Base-by-base conservation (phyloP, 2,113 vertebrate genomes). In the Eudyptes chrysolophus region DNA sequence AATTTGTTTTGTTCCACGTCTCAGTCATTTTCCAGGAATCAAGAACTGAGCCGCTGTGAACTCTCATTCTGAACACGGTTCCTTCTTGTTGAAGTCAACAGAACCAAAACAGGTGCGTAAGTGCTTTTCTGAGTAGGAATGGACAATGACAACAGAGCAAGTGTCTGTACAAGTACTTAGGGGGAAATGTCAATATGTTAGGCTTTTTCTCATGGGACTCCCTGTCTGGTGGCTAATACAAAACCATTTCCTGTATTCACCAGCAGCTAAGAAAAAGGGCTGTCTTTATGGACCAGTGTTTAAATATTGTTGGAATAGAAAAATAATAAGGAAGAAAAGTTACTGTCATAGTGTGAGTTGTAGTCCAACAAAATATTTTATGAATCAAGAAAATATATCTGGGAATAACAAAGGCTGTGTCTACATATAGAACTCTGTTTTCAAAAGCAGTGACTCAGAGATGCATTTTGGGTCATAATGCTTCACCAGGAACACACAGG, bases 31-130 rank as follows among this genome's bases (percentile, higher is more conserved):
- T 77, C 13, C 25, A 49, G 36, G 32, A 76, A 66, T 65, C 30
- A 54, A 55, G 34, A 92, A 14, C 30, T 13, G 38, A 86, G 16
- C 16, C 78, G 24, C 38, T 83, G 52, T 83, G 44, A 79, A 79
- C 24, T 86, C 60, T 58, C 25, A 85, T 18, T 16, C 26, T 58
- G 32, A 68, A 54, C 54, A 38, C 44, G 7, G 17, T 13, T 78
- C 30, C 5, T 58, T 81, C 38, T 30, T 58, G 20, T 60, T 64
- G 69, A 89, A 78, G 70, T 54, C 42, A 64, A 54, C 42, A 86
- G 60, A 51, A 58, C 11, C 0, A 1, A 86, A 85, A 40, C 10
- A 24, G 7, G 42, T 64, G 7, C 1, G 0, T 30, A 60, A 86
- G 69, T 72, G 48, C 7, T 86, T 58, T 38, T 52, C 80, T 74